Conservation (phyloP, 2,113 vertebrate genomes). For the Equus przewalskii region DNA sequence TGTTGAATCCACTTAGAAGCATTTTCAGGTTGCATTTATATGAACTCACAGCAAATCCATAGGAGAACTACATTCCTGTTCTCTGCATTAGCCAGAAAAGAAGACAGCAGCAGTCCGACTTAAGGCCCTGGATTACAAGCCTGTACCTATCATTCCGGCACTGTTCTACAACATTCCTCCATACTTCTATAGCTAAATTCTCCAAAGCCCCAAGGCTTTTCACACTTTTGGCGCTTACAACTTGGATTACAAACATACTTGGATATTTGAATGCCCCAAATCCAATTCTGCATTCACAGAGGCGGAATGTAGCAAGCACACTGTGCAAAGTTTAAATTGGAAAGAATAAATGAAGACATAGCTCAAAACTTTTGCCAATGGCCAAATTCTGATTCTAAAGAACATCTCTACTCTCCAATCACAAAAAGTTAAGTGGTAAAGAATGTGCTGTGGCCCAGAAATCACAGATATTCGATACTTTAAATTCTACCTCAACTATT, state of each 20-base stretch:
- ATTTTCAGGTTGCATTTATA: not conserved
- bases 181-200: not conserved
- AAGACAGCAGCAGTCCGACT: not conserved
- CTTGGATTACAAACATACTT: not conserved
- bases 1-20: not conserved
- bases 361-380: not conserved
- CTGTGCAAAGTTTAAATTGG: not conserved
- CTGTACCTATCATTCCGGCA: not conserved
- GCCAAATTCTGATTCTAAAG: not conserved
- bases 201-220: not conserved
- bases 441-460: not conserved
- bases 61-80: not conserved
- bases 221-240: not conserved
- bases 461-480: not conserved
- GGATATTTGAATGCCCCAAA: not conserved
- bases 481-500: not conserved
- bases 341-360: slow-evolving; percentile 9
- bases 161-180: not conserved
- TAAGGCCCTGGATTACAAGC: too few species aligned
- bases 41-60: fast-evolving
- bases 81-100: not conserved
- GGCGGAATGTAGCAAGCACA: not conserved
- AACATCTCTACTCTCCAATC: not conserved
- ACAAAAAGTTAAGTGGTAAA: not conserved
- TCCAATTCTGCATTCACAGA: not conserved